Evolutionary conservation across 2,888 invertebrate genomes (phyloP), one percentile per base, ranked within the genome.

Genomic region (Patella caerulea): DNA sequence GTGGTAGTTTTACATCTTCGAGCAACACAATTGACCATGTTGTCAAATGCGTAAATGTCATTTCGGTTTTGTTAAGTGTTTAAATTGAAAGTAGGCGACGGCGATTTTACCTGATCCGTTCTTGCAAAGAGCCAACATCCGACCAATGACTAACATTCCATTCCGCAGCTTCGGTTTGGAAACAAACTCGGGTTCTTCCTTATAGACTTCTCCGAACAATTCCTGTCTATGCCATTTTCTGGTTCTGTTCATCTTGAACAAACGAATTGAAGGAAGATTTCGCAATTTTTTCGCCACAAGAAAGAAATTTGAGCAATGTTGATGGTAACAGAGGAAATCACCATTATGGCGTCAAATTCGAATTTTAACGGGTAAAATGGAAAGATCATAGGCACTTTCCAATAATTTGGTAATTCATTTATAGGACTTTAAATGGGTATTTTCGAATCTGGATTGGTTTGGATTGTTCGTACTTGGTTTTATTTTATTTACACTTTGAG

Each of bases 121-220:
- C 15, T 56, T 14, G 56, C 56, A 56, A 14, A 56, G 56, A 2
- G 56, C 7, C 56, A 56, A 56, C 56, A 56, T 56, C n/a, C 56
- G 3, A 14, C n/a, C 56, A n/a, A 56, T 56, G 56, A 56, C 15
- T 3, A 56, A 56, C 56, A 56, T 56, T 56, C 56, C 56, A 56
- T 56, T 56, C 56, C 56, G 56, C 56, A 56, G 56, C n/a, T 56
- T 56, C n/a, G 56, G 56, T n/a, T 56, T 56, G 14, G 56, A n/a
- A n/a, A 56, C n/a, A n/a, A 56, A 56, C n/a, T 56, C 7, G n/a
- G 56, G 56, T 7, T 56, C 3, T 56, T 56, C 56, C 56, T 56
- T 56, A 5, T 56, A 56, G 7, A n/a, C n/a, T n/a, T 56, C 14
- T 17, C 56, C 56, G n/a, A 56, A 56, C 56, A 56, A 56, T 17